Evolutionary conservation across 2,797 vertebrate genomes (phyloP).

Genomic region (Nasua narica): DNA sequence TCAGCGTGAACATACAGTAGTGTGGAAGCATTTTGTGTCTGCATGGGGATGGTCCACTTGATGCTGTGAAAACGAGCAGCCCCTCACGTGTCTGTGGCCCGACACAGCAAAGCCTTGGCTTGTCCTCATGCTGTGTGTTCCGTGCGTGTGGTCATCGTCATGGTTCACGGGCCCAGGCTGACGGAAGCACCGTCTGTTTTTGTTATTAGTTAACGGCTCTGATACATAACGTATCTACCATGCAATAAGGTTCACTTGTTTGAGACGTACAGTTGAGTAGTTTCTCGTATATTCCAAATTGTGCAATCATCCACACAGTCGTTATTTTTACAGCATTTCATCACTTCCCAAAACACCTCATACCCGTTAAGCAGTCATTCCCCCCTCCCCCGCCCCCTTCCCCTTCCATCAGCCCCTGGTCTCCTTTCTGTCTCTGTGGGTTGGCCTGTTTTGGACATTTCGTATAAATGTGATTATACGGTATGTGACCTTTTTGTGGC

Average conservation of each 20-base stretch:
- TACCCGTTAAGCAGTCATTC: neutral
- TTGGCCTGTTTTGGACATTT: neutral
- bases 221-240: neutral
- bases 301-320: neutral
- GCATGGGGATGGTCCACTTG: fast-evolving
- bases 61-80: neutral
- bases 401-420: neutral
- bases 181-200: neutral
- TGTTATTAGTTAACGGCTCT: neutral
- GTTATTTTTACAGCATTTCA: neutral
- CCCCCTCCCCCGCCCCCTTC: no score
- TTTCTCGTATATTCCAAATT: neutral
- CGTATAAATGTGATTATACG: neutral
- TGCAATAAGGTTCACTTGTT: neutral
- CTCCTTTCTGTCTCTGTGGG: neutral
- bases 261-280: neutral
- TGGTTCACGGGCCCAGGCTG: neutral
- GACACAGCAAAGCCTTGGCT: neutral
- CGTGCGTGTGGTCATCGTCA: no score
- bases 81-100: neutral
- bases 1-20: fast-evolving
- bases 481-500: neutral
- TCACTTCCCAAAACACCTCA: neutral
- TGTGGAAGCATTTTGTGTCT: neutral
- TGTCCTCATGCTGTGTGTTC: fast-evolving